phyloP scores from a whole-genome alignment of 2,113 vertebrate species.

The Gracilinanus agilis region DNA sequence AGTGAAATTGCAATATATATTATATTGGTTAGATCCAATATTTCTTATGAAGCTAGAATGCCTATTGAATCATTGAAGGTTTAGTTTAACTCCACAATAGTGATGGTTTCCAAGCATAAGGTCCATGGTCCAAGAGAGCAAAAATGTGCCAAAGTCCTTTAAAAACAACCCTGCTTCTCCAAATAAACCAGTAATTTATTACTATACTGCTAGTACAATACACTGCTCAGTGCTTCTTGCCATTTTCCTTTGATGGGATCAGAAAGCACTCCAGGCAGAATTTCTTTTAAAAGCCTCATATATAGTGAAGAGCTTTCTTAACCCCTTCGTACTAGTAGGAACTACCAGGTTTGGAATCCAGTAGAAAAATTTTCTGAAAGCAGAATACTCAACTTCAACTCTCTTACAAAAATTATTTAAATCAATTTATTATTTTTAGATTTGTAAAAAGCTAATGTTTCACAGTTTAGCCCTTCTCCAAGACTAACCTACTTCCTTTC shows the following conservation, averaged over 20 bases:
- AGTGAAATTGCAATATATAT: background rate
- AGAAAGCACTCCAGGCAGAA: background rate
- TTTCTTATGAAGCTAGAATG: background rate
- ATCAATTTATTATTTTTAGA: background rate
- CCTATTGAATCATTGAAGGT: background rate
- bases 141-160: background rate
- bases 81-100: background rate
- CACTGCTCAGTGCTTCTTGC: background rate
- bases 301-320: background rate
- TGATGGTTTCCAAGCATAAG: background rate
- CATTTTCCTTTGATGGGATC: background rate
- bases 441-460: background rate
- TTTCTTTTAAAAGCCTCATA: background rate
- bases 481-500: background rate
- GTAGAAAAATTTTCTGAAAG: background rate
- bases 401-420: background rate
- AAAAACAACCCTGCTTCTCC: background rate
- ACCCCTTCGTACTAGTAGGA: background rate
- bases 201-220: background rate
- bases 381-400: background rate
- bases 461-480: background rate
- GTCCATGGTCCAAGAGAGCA: background rate
- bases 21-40: background rate
- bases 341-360: background rate
- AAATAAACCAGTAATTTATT: background rate